Conservation (phyloP, 2,888 invertebrate species). For the Eupithecia tripunctaria region DNA sequence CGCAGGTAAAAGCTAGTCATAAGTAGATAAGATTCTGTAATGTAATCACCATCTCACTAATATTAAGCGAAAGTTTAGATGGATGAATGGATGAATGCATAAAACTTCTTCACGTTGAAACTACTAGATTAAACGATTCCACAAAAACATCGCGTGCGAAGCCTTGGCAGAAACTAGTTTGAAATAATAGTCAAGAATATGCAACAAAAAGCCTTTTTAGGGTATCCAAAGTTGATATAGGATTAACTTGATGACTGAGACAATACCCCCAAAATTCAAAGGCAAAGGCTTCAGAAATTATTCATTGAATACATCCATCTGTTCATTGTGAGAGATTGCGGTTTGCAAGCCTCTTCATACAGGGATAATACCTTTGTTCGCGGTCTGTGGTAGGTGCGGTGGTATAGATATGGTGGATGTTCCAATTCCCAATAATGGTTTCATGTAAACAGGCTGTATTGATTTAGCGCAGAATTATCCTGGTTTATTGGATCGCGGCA, state of each 20-base stretch:
- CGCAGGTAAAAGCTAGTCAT: too few relatives aligned
- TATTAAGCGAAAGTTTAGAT: too few relatives aligned
- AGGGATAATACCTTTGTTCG: conserved; percentile 28
- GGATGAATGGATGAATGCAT: too few relatives aligned
- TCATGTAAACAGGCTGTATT: conserved; percentile 37
- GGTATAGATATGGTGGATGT: conserved; percentile 2
- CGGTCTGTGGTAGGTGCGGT: conserved; percentile 7
- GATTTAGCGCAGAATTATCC: conserved; percentile 31
- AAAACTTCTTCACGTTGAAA: too few relatives aligned
- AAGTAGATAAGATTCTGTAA: too few relatives aligned
- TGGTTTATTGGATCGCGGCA: conserved; percentile 27
- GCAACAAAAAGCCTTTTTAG: not conserved
- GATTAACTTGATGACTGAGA: not conserved
- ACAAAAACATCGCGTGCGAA: too few relatives aligned
- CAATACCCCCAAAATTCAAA: conserved; percentile 5
- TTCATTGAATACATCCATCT: conserved; percentile 4
- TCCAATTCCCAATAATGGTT: conserved; percentile 33
- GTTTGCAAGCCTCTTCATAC: conserved; percentile 31
- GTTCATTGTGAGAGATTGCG: conserved; percentile 23
- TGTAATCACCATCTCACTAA: too few relatives aligned
- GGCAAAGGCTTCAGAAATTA: not conserved
- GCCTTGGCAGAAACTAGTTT: too few relatives aligned
- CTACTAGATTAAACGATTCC: too few relatives aligned
- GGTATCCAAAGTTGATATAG: not conserved
- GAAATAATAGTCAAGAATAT: not conserved